A percentile compares a stretch with the other conserved stretches of the same genome.
Evolutionary conservation across 2,797 vertebrate genomes (phyloP).

Genomic region (Euphonia xanthogaster): DNA sequence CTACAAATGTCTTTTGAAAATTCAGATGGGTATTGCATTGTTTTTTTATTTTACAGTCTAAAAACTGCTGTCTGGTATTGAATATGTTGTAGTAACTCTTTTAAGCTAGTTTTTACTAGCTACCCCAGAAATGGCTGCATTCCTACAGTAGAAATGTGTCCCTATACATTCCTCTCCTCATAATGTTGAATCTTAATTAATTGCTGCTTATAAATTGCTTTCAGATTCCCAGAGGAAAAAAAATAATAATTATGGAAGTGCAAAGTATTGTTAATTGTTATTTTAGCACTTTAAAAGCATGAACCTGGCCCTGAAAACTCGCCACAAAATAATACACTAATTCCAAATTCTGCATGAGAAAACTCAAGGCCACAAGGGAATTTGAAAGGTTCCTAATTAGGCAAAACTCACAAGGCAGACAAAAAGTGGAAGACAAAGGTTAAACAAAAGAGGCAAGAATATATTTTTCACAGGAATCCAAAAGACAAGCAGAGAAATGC

Average conservation of each 20-base stretch:
- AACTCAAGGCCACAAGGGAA: constrained; percentile 43
- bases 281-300: constrained; percentile 41
- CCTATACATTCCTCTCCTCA: background rate
- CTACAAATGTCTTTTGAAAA: background rate
- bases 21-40: background rate
- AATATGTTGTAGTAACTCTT: background rate
- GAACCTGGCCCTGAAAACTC: constrained; percentile 3
- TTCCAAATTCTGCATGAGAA: constrained; percentile 58
- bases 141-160: background rate
- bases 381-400: constrained; percentile 64
- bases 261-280: constrained; percentile 45
- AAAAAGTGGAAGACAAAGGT: constrained; percentile 57
- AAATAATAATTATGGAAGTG: background rate
- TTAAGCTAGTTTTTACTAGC: background rate
- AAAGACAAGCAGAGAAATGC: background rate
- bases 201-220: background rate
- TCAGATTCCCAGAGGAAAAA: background rate
- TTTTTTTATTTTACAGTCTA: background rate
- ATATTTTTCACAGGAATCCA: constrained; percentile 22
- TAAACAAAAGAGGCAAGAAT: constrained; percentile 35
- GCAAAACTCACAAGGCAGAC: constrained; percentile 47
- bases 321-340: constrained; percentile 4
- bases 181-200: constrained; percentile 39
- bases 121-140: background rate
- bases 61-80: background rate